Evolutionary conservation across 2,797 vertebrate species (phyloP).

Genomic region (Siniperca scherzeri): DNA sequence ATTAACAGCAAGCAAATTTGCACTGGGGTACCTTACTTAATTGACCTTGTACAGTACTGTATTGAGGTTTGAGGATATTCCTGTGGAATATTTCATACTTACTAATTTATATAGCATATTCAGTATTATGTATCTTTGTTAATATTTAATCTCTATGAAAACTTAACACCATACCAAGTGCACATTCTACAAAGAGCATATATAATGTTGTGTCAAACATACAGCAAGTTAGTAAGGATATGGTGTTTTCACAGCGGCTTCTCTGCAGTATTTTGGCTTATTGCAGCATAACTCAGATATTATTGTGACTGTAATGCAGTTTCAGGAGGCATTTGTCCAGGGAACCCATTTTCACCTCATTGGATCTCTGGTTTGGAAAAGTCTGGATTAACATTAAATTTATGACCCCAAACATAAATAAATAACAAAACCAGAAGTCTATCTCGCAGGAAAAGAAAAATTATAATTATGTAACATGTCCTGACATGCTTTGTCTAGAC

Average conservation of each 20-base stretch:
- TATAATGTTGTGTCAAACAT: slow-evolving; percentile 14
- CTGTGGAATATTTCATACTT: not conserved
- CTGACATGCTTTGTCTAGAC: slow-evolving; percentile 38
- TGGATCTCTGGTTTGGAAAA: not conserved
- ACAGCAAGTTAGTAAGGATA: not conserved
- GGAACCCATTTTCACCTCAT: not conserved
- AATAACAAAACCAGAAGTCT: not conserved
- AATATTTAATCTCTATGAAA: slow-evolving; percentile 32
- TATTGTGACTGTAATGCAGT: slow-evolving; percentile 9
- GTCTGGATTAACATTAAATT: not conserved
- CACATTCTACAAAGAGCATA: slow-evolving; percentile 49
- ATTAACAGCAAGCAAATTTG: not conserved
- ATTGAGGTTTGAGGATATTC: not conserved
- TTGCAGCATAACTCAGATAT: slow-evolving; percentile 18
- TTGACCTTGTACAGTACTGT: not conserved
- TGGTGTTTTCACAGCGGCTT: slow-evolving; percentile 1
- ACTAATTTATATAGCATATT: not conserved
- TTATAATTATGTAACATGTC: slow-evolving; percentile 24
- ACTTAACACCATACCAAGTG: slow-evolving; percentile 9
- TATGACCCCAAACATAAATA: not conserved
- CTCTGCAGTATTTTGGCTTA: slow-evolving; percentile 15
- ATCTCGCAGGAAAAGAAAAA: not conserved
- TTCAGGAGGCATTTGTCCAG: not conserved
- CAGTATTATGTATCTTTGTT: slow-evolving; percentile 8
- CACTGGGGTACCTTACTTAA: not conserved